These are phyloP conservation scores for Speoplatyrhinus poulsoni DNA, from an alignment of 2,113 vertebrate genomes.

Conservation along the genomic window DNA sequence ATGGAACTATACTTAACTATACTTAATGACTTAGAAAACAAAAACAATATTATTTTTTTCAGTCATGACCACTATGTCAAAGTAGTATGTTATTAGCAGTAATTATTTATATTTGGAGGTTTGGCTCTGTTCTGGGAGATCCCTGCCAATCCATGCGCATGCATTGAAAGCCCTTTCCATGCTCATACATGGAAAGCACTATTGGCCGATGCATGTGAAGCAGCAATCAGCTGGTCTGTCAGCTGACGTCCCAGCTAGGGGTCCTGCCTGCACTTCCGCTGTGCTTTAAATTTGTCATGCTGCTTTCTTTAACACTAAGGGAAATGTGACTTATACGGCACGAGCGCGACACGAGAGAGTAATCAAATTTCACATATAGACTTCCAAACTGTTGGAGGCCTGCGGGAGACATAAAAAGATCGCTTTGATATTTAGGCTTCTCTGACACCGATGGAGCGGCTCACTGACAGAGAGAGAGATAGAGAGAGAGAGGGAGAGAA, in stretches of 20 bases:
- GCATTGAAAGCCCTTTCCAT: no score
- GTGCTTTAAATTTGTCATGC: conserved; percentile 22
- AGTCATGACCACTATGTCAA: no score
- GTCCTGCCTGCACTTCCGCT: no score
- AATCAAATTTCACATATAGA: conserved; percentile 44
- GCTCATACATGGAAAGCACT: no score
- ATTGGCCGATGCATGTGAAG: no score
- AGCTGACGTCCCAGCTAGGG: no score
- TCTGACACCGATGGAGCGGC: conserved; percentile 19
- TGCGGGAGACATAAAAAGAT: conserved; percentile 46
- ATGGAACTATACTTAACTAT: not conserved
- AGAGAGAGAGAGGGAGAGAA: conserved; percentile 57
- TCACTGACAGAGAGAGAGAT: conserved; percentile 19
- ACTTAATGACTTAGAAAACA: conserved; percentile 44
- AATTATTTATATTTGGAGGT: no score
- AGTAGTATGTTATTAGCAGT: no score
- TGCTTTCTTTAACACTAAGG: conserved; percentile 37
- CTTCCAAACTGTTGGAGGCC: conserved; percentile 39
- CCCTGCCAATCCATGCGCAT: no score
- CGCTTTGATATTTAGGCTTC: conserved; percentile 32
- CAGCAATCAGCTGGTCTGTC: no score
- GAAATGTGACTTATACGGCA: conserved; percentile 29
- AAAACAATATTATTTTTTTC: not conserved
- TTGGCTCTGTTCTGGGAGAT: no score
- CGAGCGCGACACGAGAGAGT: conserved; percentile 24